phyloP scores from a whole-genome alignment of 2,797 vertebrate genomes.

The Periophthalmus magnuspinnatus region DNA sequence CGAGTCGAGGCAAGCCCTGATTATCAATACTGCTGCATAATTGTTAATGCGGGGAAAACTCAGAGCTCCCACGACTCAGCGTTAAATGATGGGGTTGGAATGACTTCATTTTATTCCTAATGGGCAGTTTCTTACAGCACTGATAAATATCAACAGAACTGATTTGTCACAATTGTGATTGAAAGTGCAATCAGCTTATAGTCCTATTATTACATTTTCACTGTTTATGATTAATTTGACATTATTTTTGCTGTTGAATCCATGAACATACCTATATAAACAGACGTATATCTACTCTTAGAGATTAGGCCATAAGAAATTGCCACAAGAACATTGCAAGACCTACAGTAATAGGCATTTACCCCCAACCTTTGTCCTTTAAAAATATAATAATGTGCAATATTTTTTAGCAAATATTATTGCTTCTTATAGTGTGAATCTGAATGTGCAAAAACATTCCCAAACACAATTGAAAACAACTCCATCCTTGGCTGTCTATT shows the following conservation, averaged over 20 bases:
- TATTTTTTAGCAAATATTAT: not conserved
- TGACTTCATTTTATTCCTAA: not conserved
- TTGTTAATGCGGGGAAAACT: not conserved
- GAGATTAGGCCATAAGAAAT: too few relatives aligned
- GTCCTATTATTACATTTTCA: not conserved
- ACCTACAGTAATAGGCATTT: too few relatives aligned
- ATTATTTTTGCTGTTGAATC: too few relatives aligned
- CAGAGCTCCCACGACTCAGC: not conserved
- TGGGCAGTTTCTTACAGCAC: not conserved
- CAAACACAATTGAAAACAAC: not conserved
- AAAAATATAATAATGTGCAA: not conserved
- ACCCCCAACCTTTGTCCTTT: not conserved
- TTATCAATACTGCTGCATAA: slow-evolving; percentile 36
- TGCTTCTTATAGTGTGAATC: not conserved
- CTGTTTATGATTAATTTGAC: not conserved
- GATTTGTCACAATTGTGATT: not conserved
- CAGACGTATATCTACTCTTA: too few relatives aligned
- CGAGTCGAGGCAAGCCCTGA: slow-evolving; percentile 34
- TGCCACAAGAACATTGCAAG: too few relatives aligned
- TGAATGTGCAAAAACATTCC: not conserved
- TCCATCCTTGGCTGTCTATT: too few relatives aligned
- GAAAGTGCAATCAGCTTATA: not conserved
- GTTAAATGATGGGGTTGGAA: not conserved
- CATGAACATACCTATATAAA: too few relatives aligned
- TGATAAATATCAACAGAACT: not conserved